These are phyloP conservation scores for Ambastaia sidthimunki DNA, from an alignment of 2,797 vertebrate species.

Conservation along the genomic window DNA sequence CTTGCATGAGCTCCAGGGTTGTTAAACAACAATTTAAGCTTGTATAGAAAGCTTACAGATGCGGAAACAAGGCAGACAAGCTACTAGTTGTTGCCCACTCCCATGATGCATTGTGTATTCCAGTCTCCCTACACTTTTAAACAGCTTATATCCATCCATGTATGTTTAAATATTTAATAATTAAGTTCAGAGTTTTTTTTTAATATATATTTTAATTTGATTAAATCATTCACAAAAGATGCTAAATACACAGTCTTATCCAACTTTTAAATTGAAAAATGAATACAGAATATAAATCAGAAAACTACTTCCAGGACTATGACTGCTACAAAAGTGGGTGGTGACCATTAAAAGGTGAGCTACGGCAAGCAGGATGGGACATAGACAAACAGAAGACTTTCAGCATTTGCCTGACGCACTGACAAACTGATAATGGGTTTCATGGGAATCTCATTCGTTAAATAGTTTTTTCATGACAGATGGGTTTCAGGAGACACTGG, in stretches of 20 bases:
- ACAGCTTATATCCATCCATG: too few species aligned
- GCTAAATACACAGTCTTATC: too few species aligned
- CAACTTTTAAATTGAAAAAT: too few species aligned
- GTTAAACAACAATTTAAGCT: not conserved
- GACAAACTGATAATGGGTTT: not conserved
- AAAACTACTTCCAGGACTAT: not conserved
- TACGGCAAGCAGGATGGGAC: not conserved
- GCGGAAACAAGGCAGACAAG: too few species aligned
- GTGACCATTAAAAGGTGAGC: not conserved
- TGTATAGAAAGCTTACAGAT: too few species aligned
- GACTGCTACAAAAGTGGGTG: not conserved
- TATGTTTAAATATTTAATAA: too few species aligned
- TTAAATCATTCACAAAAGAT: too few species aligned
- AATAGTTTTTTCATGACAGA: conserved; percentile 3
- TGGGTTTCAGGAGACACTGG: not conserved
- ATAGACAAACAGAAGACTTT: not conserved
- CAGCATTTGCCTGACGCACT: conserved; percentile 4
- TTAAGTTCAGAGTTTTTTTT: too few species aligned
- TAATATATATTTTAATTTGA: too few species aligned
- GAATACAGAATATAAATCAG: not conserved
- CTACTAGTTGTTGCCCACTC: too few species aligned
- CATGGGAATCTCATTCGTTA: conserved; percentile 14
- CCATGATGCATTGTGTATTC: too few species aligned
- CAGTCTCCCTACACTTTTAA: too few species aligned
- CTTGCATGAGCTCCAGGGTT: not conserved